These are phyloP conservation scores for Trachelus stipa DNA, from an alignment of 2,888 invertebrate genomes.

Conservation along the genomic window DNA sequence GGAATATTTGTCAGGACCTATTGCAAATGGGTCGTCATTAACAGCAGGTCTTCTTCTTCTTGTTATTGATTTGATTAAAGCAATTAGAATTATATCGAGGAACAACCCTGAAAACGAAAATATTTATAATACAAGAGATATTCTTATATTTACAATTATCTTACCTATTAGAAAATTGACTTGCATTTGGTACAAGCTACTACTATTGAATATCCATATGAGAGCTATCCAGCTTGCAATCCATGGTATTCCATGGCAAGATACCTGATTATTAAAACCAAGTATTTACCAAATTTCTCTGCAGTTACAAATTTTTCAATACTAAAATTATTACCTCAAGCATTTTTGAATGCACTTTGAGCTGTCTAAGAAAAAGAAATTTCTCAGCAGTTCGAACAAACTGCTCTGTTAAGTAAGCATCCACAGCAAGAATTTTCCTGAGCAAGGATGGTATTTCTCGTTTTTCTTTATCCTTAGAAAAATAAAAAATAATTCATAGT, in stretches of 20 bases:
- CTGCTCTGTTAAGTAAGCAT: slow-evolving; percentile 60
- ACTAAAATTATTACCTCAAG: slow-evolving; percentile 65
- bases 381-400: slow-evolving; percentile 58
- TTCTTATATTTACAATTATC: slow-evolving; percentile 34
- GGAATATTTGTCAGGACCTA: slow-evolving; percentile 89
- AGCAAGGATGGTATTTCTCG: slow-evolving; percentile 54
- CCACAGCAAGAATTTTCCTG: slow-evolving; percentile 55
- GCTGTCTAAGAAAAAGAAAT: slow-evolving; percentile 53
- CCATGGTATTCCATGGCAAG: slow-evolving; percentile 93
- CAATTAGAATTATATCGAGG: slow-evolving; percentile 83
- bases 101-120: slow-evolving; percentile 75
- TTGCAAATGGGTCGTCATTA: slow-evolving; percentile 74
- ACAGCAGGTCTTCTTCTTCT: slow-evolving; percentile 81
- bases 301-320: neutral
- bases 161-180: slow-evolving; percentile 87
- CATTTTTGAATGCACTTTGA: slow-evolving; percentile 67
- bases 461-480: slow-evolving; percentile 32
- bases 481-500: neutral
- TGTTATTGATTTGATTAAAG: slow-evolving; percentile 80
- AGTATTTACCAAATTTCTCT: slow-evolving; percentile 7
- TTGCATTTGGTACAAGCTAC: slow-evolving; percentile 81
- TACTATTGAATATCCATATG: slow-evolving; percentile 80
- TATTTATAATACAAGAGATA: slow-evolving; percentile 11
- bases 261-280: slow-evolving; percentile 71
- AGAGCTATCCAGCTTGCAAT: slow-evolving; percentile 80